Base-by-base conservation (phyloP, 2,113 vertebrate species). In the Monopterus albus region DNA sequence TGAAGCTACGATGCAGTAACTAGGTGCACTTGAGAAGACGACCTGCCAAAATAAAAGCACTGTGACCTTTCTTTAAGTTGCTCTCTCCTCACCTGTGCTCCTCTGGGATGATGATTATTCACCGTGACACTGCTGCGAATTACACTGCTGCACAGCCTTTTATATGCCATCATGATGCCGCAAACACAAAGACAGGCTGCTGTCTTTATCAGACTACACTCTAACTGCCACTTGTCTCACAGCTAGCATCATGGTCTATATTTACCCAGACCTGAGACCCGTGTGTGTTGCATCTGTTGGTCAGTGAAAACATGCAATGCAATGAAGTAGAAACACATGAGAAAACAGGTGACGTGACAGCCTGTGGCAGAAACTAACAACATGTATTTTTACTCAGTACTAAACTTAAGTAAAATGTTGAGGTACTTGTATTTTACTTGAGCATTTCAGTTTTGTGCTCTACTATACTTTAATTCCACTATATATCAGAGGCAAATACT, bases 221-320 rank as follows among this genome's bases (percentile, higher is more conserved):
- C 28, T 58, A 35, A 68, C 59, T 61, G 45, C 15, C 10, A 66
- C 69, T 58, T 29, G 52, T 81, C 42, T 61, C 17, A 40, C 4
- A 13, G 29, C 42, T 39, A n/a, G 26, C 3, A 35, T 26, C 50
- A 40, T 33, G 11, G 9, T 73, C 68, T 84, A 84, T 80, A 84
- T 84, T 76, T 84, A 78, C 9, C 60, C 3, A 35, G 45, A 0
- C 53, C 60, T 73, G 14, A 72, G 29, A 31, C 15, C 28, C 23
- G 9, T 17, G 35, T 2, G 36, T 0, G 33, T 35, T 58, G 40
- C 52, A 50, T 79, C 31, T 40, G 59, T 13, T 77, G 23, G 60
- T 56, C 62, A 17, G 9, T 33, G 47, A n/a, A n/a, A n/a, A n/a
- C n/a, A n/a, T n/a, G n/a, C n/a, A n/a, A n/a, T n/a, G n/a, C n/a